Evolutionary conservation across 2,113 vertebrate genomes (phyloP).

Genomic region (Marmota monax): DNA sequence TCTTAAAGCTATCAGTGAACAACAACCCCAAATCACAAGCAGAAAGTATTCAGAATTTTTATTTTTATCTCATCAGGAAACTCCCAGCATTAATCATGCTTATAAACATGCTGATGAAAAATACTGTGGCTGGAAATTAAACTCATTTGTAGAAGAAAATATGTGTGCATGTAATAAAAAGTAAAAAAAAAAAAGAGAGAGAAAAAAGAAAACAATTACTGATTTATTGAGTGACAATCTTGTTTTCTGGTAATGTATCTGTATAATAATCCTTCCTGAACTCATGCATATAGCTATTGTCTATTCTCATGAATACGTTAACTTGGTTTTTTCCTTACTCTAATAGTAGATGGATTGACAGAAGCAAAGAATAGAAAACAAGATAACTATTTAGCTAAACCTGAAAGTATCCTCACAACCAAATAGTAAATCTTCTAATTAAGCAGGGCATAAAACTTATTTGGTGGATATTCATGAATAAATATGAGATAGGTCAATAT

Average conservation of each 20-base stretch:
- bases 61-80: conserved; percentile 71
- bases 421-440: not conserved
- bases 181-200: not conserved
- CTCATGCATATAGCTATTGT: not conserved
- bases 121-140: not conserved
- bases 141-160: conserved; percentile 51
- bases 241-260: not conserved
- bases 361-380: not conserved
- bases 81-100: conserved; percentile 25
- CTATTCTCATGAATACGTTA: not conserved
- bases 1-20: conserved; percentile 70
- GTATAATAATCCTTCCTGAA: not conserved
- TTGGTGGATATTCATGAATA: not conserved
- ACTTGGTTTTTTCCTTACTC: not conserved
- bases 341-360: not conserved
- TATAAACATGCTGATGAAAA: conserved; percentile 44
- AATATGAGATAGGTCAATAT: not conserved
- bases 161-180: not conserved
- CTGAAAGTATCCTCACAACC: not conserved
- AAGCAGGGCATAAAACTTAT: not conserved
- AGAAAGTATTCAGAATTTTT: conserved; percentile 63
- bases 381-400: not conserved
- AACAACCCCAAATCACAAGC: conserved; percentile 50
- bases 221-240: conserved; percentile 26
- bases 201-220: not conserved